Base-by-base conservation (phyloP, 2,888 invertebrate genomes). In the Rhodophaea formosa region DNA sequence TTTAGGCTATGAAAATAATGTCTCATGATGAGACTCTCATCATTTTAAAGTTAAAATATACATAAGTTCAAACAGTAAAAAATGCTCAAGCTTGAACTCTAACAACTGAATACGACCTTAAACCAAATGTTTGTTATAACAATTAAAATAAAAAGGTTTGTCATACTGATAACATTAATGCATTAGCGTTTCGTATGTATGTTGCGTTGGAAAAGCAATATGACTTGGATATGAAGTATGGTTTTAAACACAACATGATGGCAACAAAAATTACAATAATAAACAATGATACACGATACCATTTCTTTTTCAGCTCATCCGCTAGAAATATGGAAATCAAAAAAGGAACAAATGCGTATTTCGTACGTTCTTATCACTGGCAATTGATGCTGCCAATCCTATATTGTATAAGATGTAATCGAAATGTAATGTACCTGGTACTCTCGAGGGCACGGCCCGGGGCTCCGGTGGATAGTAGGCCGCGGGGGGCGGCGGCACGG, bases 401-500 rank as follows among this genome's bases (percentile, higher is more conserved):
- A 23, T 23, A 23, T 23, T 23, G 23, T 23, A 3, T 5, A 23
- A n/a, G n/a, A 5, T 23, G 23, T 39, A 39, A 8, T 39, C 39
- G 10, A 12, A 39, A 39, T n/a, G 0, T 45, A 29, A 56, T 66
- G 60, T 57, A 83, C 84, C 79, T 70, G 78, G 68, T 43, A 71
- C 35, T 52, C 70, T 63, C 32, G 69, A 58, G 44, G 69, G 68
- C 6, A 69, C 59, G 5, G 71, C 62, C 14, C 72, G 68, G 3
- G 70, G 62, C 42, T 74, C 75, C 1, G 59, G 61, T 14, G 83
- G 84, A 46, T 72, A 71, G 72, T 87, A 88, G 59, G 77, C 69
- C n/a, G 72, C 76, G 0, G 89, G 88, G 0, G 87, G 88, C 53
- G 89, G 89, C 0, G 89, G 88, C 42, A 88, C 84, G 0, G 89